Conservation (phyloP, 2,888 invertebrate genomes). For the Cerceris ruficornis region DNA sequence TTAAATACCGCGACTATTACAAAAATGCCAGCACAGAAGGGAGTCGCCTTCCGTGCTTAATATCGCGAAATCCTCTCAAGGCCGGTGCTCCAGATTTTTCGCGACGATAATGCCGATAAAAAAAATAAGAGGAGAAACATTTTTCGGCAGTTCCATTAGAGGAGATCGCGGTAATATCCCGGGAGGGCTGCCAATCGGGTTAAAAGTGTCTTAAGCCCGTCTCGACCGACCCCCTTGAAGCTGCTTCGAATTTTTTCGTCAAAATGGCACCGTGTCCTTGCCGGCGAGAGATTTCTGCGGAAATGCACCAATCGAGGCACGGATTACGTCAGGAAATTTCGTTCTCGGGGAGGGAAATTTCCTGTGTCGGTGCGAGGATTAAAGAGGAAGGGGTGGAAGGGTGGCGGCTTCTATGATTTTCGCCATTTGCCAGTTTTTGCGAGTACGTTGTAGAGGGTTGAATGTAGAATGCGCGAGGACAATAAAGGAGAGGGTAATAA, state of each 20-base stretch:
- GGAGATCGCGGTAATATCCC: constrained; percentile 45
- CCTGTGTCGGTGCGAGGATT: too few species aligned
- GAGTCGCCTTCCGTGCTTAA: constrained; percentile 14
- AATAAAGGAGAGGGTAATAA: too few species aligned
- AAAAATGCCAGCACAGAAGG: background rate
- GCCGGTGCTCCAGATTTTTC: constrained; percentile 27
- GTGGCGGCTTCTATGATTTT: too few species aligned
- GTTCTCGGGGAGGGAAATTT: too few species aligned
- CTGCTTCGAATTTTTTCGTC: background rate
- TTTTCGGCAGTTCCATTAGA: constrained; percentile 38
- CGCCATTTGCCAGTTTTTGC: too few species aligned
- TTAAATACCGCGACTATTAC: background rate
- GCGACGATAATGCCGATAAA: constrained; percentile 24
- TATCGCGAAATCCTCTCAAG: constrained; percentile 5
- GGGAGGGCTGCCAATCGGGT: constrained; percentile 41
- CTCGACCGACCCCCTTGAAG: background rate
- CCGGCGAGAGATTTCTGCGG: background rate
- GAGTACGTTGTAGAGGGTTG: too few species aligned
- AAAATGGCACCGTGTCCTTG: background rate
- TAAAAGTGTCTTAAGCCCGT: constrained; percentile 25
- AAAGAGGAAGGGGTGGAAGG: too few species aligned
- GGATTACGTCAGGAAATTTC: too few species aligned
- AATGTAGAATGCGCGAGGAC: too few species aligned
- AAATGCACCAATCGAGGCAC: background rate
- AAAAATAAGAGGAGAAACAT: constrained; percentile 23